A percentile compares a stretch with the other conserved stretches of the same genome.
Conservation (phyloP, 1,140 invertebrate species). For the Diachasmimorpha longicaudata region DNA sequence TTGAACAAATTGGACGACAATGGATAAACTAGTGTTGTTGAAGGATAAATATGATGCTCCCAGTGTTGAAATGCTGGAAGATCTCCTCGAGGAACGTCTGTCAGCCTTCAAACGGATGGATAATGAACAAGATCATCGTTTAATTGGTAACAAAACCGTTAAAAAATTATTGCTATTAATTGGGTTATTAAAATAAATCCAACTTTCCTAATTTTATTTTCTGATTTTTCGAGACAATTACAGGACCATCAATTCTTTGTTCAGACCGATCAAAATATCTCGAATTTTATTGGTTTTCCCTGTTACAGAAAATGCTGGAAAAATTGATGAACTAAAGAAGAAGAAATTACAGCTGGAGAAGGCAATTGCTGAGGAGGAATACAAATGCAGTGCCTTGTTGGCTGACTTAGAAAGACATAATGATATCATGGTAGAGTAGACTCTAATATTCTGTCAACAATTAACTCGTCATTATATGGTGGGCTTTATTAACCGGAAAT, state of each 20-base stretch:
- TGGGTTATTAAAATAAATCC: too few relatives aligned
- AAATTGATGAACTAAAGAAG: background rate
- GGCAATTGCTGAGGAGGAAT: background rate
- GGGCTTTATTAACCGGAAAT: background rate
- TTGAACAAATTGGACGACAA: background rate
- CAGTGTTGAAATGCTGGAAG: background rate
- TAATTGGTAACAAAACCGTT: background rate
- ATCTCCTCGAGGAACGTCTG: background rate
- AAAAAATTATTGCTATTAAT: too few relatives aligned
- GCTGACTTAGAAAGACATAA: background rate
- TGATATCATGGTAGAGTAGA: background rate
- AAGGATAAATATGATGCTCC: background rate
- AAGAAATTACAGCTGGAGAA: background rate
- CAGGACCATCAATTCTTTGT: too few relatives aligned
- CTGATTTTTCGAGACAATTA: too few relatives aligned
- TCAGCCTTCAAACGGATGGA: background rate
- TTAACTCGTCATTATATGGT: too few relatives aligned
- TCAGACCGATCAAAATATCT: too few relatives aligned
- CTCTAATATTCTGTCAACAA: background rate
- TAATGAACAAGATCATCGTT: background rate
- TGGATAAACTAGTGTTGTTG: background rate
- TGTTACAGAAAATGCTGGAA: background rate
- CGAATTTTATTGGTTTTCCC: background rate
- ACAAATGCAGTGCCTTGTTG: background rate
- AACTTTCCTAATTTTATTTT: too few relatives aligned